A percentile compares a stretch with the other conserved stretches of the same genome.
Conservation (phyloP, 2,113 vertebrate genomes). For the Psephotus haematonotus region DNA sequence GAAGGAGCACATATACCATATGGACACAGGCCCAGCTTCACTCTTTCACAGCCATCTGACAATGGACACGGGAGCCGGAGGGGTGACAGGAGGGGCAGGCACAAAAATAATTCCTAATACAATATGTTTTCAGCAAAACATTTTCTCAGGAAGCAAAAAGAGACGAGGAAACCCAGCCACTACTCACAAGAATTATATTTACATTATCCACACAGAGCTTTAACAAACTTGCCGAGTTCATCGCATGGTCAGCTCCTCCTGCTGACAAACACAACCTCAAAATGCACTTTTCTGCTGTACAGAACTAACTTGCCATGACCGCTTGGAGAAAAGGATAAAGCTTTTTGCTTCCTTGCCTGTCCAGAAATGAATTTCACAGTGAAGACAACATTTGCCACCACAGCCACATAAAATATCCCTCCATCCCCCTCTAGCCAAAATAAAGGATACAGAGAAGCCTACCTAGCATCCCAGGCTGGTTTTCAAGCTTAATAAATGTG, state of each 20-base stretch:
- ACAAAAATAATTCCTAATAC: neutral
- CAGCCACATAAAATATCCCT: neutral
- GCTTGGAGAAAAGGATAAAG: neutral
- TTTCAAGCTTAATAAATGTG: neutral
- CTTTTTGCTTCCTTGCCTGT: neutral
- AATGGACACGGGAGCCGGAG: accelerated
- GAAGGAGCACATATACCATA: neutral
- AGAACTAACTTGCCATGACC: neutral
- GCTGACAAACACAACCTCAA: neutral
- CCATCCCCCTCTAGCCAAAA: neutral
- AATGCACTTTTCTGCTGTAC: neutral
- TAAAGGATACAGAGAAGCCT: neutral
- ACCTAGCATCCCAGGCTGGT: neutral
- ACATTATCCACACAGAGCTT: neutral
- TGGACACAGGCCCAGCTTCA: neutral
- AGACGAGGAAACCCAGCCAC: neutral
- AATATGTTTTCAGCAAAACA: neutral
- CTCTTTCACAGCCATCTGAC: neutral
- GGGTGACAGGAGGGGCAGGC: neutral
- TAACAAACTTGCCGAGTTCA: neutral
- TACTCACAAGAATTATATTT: constrained; percentile 3
- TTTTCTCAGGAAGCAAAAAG: constrained; percentile 21
- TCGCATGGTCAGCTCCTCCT: neutral
- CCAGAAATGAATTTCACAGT: neutral
- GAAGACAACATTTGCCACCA: neutral